Evolutionary conservation across 2,113 vertebrate genomes (phyloP).

Genomic region (Chrysochloris asiatica): DNA sequence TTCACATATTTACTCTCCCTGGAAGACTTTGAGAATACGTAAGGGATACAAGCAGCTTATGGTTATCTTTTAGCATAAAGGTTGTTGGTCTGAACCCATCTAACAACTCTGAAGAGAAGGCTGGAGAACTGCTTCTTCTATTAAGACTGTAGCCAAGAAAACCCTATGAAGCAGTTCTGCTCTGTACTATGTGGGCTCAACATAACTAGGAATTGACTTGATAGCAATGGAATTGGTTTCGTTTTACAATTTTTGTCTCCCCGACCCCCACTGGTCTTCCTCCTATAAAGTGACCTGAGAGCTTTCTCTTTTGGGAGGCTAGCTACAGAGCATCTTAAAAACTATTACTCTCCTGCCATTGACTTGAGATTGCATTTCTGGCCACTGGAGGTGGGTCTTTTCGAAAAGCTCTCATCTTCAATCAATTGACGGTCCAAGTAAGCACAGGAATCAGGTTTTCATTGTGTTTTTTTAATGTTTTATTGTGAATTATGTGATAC

Average conservation of each 20-base stretch:
- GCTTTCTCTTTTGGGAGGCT: background rate
- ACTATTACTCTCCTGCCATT: background rate
- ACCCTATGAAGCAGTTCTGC: background rate
- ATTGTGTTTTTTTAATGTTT: no score
- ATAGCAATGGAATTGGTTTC: no score
- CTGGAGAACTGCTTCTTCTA: background rate
- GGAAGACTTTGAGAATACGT: background rate
- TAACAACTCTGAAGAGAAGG: background rate
- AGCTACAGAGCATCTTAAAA: background rate
- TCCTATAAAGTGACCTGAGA: background rate
- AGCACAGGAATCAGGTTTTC: background rate
- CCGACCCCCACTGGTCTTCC: no score
- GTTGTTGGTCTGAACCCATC: no score
- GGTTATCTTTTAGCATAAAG: no score
- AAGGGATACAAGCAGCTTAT: background rate
- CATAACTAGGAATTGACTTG: background rate
- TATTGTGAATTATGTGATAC: no score
- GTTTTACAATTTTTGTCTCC: no score
- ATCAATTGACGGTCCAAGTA: background rate
- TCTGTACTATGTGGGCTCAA: background rate
- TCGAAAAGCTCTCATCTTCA: conserved; percentile 3
- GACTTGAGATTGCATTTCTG: conserved; percentile 3
- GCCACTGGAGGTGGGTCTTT: background rate
- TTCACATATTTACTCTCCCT: background rate
- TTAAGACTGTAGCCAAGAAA: background rate